A percentile compares a stretch with the other conserved stretches of the same genome.
Evolutionary conservation across 2,797 vertebrate genomes (phyloP).

Genomic region (Allobates femoralis): DNA sequence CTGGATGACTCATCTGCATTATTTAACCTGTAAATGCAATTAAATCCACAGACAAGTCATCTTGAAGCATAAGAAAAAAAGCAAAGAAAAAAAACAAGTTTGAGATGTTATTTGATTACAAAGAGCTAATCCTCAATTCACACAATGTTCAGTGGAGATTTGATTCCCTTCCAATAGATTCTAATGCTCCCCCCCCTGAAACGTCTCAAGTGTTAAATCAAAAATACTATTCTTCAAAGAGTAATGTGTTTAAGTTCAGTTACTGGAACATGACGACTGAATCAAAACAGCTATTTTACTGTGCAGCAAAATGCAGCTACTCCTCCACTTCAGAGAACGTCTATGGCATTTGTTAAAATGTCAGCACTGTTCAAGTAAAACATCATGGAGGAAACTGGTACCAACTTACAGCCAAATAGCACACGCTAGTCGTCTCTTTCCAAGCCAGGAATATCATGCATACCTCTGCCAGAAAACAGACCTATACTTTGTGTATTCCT

Average conservation of each 20-base stretch:
- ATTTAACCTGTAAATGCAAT: neutral
- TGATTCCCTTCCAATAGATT: constrained; percentile 72
- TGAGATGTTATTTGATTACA: constrained; percentile 74
- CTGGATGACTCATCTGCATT: neutral
- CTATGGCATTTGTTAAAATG: constrained; percentile 82
- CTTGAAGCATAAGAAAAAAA: neutral
- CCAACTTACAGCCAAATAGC: constrained; percentile 76
- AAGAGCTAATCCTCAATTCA: constrained; percentile 76
- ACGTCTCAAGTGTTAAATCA: constrained; percentile 75
- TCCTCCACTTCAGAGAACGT: constrained; percentile 78
- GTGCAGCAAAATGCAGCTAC: constrained; percentile 73
- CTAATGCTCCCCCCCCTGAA: neutral
- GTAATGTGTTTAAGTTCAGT: constrained; percentile 63
- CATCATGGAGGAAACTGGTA: constrained; percentile 80
- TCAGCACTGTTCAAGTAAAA: constrained; percentile 81
- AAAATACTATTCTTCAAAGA: constrained; percentile 75
- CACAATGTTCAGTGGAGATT: constrained; percentile 75
- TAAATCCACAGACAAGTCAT: neutral
- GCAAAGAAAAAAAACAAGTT: constrained; percentile 70
- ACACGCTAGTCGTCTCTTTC: constrained; percentile 76
- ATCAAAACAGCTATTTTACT: constrained; percentile 75
- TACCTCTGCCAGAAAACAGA: constrained; percentile 82
- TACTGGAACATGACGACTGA: constrained; percentile 67
- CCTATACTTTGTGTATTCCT: constrained; percentile 7
- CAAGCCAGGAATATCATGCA: constrained; percentile 81